Evolutionary conservation across 2,797 vertebrate species (phyloP), one percentile per base, ranked within the genome.

Genomic region (Zenarchopterus dispar): DNA sequence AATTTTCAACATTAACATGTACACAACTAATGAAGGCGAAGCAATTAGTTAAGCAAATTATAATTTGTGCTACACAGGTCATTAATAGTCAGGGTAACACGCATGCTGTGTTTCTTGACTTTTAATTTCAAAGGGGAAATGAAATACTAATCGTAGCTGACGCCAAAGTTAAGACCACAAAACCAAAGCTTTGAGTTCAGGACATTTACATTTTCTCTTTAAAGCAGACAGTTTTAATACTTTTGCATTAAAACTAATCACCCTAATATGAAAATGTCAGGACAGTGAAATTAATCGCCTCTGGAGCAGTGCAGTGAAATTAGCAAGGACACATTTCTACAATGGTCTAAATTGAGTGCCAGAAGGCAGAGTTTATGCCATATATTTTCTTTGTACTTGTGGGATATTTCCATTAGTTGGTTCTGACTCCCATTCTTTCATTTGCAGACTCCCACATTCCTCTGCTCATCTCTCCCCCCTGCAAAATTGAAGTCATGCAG

Each of bases 401-500:
- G 22, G 55, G 41, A 65, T 56, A 63, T 50, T 82, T 58, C 67
- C 61, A 75, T 75, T 68, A 67, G 75, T 44, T 22, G 57, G 22
- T 17, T 41, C 49, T 26, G 39, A 56, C 59, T 67, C 39, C 41
- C 18, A 16, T 62, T 50, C 44, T 18, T 39, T 64, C 52, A 61
- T 67, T 52, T 52, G 72, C 62, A 54, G 47, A 72, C 52, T 70
- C 68, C 75, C 52, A 56, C 66, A 57, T 70, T 44, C 26, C 49
- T 63, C 66, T 51, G 26, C 55, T 51, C 50, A 51, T 47, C 66
- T 81, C 62, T 22, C 28, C 59, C 67, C 19, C 56, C 57, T 78
- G 71, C 59, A 81, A 82, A 80, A 54, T 75, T 45, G 47, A 84
- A 86, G 69, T 77, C 77, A 72, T 56, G 65, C 63, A 72, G 75